A percentile compares a stretch with the other conserved stretches of the same genome.
phyloP scores from a whole-genome alignment of 2,888 invertebrate species.

The Byasa hedistus region DNA sequence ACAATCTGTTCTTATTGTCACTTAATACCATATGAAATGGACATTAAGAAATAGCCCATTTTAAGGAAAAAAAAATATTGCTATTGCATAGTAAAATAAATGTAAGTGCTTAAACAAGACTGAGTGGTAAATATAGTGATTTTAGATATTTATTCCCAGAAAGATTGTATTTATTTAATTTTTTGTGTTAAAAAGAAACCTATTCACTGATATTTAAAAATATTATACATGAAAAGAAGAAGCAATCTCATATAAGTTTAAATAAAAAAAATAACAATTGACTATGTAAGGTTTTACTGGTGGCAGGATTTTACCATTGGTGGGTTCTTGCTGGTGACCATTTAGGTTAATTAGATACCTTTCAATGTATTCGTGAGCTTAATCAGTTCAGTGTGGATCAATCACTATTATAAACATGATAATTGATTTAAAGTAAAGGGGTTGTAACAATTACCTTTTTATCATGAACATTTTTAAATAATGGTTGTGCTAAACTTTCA shows the following conservation, averaged over 20 bases:
- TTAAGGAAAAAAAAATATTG: background rate
- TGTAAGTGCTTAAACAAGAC: background rate
- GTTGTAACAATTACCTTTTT: constrained; percentile 78
- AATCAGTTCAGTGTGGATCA: background rate
- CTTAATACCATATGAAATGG: too few relatives aligned
- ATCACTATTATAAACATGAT: background rate
- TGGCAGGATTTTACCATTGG: background rate
- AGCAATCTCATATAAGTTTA: background rate
- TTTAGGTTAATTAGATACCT: too few relatives aligned
- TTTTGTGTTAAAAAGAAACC: background rate
- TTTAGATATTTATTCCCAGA: background rate
- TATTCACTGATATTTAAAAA: background rate
- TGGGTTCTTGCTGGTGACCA: background rate
- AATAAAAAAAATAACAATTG: background rate
- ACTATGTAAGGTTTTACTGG: background rate
- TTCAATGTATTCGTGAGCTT: too few relatives aligned
- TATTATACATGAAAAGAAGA: background rate
- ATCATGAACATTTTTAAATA: constrained; percentile 85
- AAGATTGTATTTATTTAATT: background rate
- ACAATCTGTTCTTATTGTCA: too few relatives aligned
- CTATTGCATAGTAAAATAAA: background rate
- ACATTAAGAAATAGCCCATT: too few relatives aligned
- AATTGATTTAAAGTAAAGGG: background rate
- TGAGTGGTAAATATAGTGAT: background rate
- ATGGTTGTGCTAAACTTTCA: constrained; percentile 91